phyloP scores from a whole-genome alignment of 2,888 invertebrate genomes.

The Villa cingulata region DNA sequence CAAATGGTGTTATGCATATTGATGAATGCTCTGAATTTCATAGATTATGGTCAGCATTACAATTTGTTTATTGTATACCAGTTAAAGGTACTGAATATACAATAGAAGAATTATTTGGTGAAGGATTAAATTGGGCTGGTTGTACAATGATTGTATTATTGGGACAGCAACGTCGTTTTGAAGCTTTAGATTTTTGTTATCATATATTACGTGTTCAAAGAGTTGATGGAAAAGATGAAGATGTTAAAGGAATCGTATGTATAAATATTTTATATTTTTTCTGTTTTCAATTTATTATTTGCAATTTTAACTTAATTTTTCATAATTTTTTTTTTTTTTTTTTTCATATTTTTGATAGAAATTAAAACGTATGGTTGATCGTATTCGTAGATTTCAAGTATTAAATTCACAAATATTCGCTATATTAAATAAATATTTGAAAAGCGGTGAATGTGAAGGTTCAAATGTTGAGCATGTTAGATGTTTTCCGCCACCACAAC shows the following conservation, averaged over 20 bases:
- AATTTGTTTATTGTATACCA: slow-evolving; percentile 96
- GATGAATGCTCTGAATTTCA: slow-evolving; percentile 98
- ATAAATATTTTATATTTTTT: not conserved
- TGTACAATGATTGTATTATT: slow-evolving; percentile 90
- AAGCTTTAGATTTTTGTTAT: slow-evolving; percentile 96
- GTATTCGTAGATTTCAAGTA: slow-evolving; percentile 94
- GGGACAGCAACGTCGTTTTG: slow-evolving; percentile 90
- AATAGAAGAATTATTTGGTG: slow-evolving; percentile 94
- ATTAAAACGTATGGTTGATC: slow-evolving; percentile 91
- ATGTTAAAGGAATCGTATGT: slow-evolving; percentile 89
- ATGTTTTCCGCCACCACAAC: slow-evolving; percentile 91
- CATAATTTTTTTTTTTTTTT: not conserved
- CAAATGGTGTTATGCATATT: slow-evolving; percentile 88
- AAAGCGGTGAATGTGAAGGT: slow-evolving; percentile 65
- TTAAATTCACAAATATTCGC: slow-evolving; percentile 97
- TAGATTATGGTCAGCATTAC: slow-evolving; percentile 88
- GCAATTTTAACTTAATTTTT: too few relatives aligned
- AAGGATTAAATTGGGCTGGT: slow-evolving; percentile 97
- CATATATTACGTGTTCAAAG: slow-evolving; percentile 91
- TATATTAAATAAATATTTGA: slow-evolving; percentile 84
- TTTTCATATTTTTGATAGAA: slow-evolving; percentile 45
- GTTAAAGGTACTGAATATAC: slow-evolving; percentile 92
- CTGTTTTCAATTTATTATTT: not conserved
- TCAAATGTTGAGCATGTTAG: slow-evolving; percentile 91
- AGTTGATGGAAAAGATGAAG: slow-evolving; percentile 91